These are phyloP conservation scores for Teinopalpus imperialis DNA, from an alignment of 2,888 invertebrate genomes.

Conservation along the genomic window DNA sequence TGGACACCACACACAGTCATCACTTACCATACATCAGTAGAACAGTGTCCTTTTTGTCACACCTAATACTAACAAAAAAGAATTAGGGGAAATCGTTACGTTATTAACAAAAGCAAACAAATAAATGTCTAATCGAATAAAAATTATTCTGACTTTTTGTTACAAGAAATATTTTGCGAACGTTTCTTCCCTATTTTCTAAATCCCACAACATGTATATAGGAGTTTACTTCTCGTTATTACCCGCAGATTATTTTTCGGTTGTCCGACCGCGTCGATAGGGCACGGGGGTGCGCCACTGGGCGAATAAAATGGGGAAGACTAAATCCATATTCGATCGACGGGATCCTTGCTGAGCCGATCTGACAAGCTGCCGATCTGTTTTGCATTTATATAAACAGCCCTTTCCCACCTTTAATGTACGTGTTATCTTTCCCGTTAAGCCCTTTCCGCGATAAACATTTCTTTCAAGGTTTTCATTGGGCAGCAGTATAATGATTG, in stretches of 20 bases:
- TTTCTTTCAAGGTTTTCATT: conserved; percentile 23
- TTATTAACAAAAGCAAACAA: no score
- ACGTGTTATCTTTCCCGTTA: conserved; percentile 49
- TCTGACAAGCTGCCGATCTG: conserved; percentile 80
- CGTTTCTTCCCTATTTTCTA: conserved; percentile 23
- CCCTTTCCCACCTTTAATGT: conserved; percentile 62
- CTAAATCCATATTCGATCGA: conserved; percentile 81
- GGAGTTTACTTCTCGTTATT: conserved; percentile 30
- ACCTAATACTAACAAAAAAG: no score
- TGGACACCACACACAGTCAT: no score
- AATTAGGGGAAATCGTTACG: no score
- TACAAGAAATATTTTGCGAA: no score
- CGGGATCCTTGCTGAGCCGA: conserved; percentile 74
- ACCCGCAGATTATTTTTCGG: conserved; percentile 72
- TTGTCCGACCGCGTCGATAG: conserved; percentile 70
- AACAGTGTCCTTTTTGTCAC: no score
- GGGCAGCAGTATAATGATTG: conserved; percentile 10
- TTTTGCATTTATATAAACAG: conserved; percentile 82
- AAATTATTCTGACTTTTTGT: no score
- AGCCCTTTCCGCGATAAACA: conserved; percentile 32
- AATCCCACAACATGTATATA: conserved; percentile 30
- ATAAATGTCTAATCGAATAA: not conserved
- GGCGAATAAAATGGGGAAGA: conserved; percentile 65
- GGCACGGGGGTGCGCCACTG: conserved; percentile 59
- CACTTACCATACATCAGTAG: no score